These are phyloP conservation scores for Gulo gulo DNA, from an alignment of 2,113 vertebrate genomes.

Conservation along the genomic window DNA sequence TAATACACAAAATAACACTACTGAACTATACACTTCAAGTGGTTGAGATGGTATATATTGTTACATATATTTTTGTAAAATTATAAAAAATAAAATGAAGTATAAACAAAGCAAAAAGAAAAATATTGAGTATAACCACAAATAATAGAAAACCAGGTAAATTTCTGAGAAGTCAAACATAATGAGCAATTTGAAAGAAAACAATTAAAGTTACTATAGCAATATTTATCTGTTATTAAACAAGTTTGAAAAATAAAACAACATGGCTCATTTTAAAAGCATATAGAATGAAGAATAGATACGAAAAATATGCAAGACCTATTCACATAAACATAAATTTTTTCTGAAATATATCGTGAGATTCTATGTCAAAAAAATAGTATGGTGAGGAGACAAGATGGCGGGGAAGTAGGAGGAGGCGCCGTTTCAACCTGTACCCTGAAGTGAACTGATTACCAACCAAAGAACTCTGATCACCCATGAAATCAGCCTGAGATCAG, in stretches of 20 bases:
- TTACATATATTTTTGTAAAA: not conserved
- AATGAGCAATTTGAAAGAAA: not conserved
- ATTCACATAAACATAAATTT: not conserved
- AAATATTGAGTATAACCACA: not conserved
- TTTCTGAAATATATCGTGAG: not conserved
- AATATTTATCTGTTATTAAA: not conserved
- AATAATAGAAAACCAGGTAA: not conserved
- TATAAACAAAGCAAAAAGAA: not conserved
- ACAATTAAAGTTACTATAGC: not conserved
- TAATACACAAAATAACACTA: not conserved
- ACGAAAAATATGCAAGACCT: not conserved
- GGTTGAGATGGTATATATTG: not conserved
- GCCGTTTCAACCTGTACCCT: too few species aligned
- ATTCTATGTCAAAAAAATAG: not conserved
- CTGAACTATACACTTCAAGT: not conserved
- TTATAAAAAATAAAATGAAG: not conserved
- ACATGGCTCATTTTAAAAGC: not conserved
- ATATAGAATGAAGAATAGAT: not conserved
- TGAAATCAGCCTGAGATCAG: too few species aligned
- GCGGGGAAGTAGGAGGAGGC: too few species aligned
- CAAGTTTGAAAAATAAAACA: not conserved
- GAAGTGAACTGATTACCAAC: too few species aligned
- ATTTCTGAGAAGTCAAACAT: not conserved
- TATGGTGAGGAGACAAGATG: too few species aligned
- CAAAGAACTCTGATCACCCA: too few species aligned